These are phyloP conservation scores for Recurvirostra avosetta DNA, from an alignment of 2,113 vertebrate species.

Conservation along the genomic window DNA sequence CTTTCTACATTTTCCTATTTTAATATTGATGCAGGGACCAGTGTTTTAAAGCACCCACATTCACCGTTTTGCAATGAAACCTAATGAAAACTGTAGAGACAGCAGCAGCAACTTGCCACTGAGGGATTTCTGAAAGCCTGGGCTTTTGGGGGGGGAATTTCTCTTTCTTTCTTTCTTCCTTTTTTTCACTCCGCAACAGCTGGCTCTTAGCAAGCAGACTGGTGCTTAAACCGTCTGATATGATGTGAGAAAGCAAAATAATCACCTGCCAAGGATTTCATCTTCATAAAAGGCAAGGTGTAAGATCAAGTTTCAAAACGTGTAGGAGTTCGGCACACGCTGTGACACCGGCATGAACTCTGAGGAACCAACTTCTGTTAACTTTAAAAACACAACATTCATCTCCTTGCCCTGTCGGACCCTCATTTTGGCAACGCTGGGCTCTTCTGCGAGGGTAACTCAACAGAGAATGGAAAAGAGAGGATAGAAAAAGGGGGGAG, in stretches of 20 bases:
- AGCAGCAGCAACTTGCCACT: not conserved
- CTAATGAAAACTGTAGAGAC: not conserved
- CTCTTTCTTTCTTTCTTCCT: not conserved
- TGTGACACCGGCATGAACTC: slow-evolving; percentile 62
- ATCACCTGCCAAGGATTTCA: slow-evolving; percentile 72
- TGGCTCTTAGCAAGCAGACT: slow-evolving; percentile 55
- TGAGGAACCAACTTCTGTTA: slow-evolving; percentile 52
- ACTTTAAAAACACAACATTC: slow-evolving; percentile 52
- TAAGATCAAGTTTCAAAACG: slow-evolving; percentile 65
- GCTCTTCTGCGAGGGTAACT: not conserved
- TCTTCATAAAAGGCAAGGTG: slow-evolving; percentile 66
- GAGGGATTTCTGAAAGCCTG: not conserved
- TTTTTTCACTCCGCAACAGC: slow-evolving; percentile 26
- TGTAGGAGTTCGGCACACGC: not conserved
- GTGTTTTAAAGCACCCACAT: not conserved
- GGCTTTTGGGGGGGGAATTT: not conserved
- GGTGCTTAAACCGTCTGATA: slow-evolving; percentile 49
- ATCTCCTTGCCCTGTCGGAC: slow-evolving; percentile 15
- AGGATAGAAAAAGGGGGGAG: not conserved
- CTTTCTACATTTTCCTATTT: not conserved
- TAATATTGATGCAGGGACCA: not conserved
- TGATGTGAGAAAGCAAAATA: slow-evolving; percentile 71
- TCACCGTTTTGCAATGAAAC: not conserved
- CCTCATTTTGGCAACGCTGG: not conserved
- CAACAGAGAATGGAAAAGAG: not conserved